phyloP scores from a whole-genome alignment of 2,888 invertebrate species.

The Drosophila atripex region DNA sequence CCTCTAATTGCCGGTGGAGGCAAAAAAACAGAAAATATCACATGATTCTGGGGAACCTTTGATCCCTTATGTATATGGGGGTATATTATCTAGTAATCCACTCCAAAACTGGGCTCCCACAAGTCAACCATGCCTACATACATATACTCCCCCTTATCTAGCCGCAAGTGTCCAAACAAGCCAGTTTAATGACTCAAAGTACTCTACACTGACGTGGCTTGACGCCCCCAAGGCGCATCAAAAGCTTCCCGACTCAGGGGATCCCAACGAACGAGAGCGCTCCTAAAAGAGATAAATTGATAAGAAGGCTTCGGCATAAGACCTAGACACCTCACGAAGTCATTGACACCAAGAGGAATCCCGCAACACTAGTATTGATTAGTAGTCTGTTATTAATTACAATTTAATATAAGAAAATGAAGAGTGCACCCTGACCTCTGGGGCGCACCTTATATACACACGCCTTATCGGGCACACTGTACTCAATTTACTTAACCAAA shows the following conservation, averaged over 20 bases:
- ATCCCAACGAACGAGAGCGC: too few relatives aligned
- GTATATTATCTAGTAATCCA: not conserved
- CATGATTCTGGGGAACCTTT: not conserved
- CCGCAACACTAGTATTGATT: not conserved
- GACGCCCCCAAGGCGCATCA: too few relatives aligned
- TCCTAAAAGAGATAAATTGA: too few relatives aligned
- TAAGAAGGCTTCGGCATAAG: too few relatives aligned
- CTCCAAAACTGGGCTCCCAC: not conserved
- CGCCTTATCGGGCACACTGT: constrained; percentile 30
- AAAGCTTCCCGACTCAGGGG: too few relatives aligned
- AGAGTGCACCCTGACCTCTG: not conserved
- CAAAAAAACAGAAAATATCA: not conserved
- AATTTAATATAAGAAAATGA: not conserved
- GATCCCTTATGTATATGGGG: not conserved
- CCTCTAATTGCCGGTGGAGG: not conserved
- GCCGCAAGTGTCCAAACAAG: too few relatives aligned
- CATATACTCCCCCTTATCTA: too few relatives aligned
- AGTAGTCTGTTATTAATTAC: constrained; percentile 2
- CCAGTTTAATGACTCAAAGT: too few relatives aligned
- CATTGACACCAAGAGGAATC: not conserved
- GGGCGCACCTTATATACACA: constrained; percentile 1
- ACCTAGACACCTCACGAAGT: not conserved
- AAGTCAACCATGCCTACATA: too few relatives aligned
- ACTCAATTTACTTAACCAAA: constrained; percentile 33
- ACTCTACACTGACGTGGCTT: too few relatives aligned